These are phyloP conservation scores for Aphelocoma californica DNA, from an alignment of 2,797 vertebrate genomes.

Conservation along the genomic window DNA sequence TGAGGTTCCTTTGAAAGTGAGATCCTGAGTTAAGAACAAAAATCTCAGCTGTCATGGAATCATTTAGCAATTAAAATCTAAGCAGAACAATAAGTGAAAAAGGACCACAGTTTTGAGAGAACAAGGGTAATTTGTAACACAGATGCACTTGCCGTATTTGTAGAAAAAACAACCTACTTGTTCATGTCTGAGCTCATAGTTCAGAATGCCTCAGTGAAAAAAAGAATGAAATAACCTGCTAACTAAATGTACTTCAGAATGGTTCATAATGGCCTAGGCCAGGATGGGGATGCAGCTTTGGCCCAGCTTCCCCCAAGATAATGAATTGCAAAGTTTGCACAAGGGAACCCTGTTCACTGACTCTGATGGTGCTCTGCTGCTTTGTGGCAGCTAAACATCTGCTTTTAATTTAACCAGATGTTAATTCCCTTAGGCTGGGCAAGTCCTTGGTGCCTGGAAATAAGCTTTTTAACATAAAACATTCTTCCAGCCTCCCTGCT, in stretches of 20 bases:
- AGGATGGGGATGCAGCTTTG: not conserved
- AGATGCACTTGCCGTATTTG: not conserved
- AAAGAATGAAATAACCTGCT: not conserved
- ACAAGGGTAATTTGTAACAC: not conserved
- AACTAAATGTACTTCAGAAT: not conserved
- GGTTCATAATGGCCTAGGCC: not conserved
- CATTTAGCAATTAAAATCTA: not conserved
- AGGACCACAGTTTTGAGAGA: not conserved
- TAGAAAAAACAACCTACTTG: not conserved
- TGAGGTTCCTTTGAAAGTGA: not conserved
- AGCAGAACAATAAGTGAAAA: not conserved
- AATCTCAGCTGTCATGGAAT: not conserved
- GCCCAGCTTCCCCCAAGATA: not conserved
- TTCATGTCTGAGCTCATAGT: not conserved
- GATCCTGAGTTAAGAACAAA: not conserved
- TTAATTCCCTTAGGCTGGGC: not conserved
- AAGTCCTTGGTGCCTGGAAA: not conserved
- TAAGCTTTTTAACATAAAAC: not conserved
- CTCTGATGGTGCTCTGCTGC: not conserved
- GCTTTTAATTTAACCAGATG: not conserved
- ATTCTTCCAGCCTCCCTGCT: not conserved
- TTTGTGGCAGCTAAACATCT: not conserved
- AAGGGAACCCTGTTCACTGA: not conserved
- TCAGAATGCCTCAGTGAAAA: not conserved
- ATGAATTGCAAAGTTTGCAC: no score